phyloP scores from a whole-genome alignment of 1,140 invertebrate genomes.

The Triops longicaudatus region DNA sequence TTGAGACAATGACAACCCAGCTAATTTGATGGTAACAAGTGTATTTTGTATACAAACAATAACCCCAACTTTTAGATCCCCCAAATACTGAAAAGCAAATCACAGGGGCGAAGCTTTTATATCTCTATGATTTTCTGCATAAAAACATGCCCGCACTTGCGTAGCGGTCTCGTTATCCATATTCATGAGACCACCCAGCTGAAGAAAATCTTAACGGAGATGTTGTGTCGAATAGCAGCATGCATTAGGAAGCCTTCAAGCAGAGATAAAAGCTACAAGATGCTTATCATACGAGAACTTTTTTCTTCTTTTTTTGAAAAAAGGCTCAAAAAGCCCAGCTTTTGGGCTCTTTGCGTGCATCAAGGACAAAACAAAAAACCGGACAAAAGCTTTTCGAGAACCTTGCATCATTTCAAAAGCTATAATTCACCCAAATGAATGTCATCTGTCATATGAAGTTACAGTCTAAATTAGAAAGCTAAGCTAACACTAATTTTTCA shows the following conservation, averaged over 20 bases:
- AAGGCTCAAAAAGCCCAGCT: too few relatives aligned
- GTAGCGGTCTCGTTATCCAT: conserved; percentile 15
- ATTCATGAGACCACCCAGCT: neutral
- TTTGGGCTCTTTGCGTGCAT: neutral
- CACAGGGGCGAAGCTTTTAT: neutral
- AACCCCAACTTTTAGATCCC: conserved; percentile 3
- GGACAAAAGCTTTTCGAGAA: neutral
- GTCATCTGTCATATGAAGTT: conserved; percentile 4
- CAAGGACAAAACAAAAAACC: neutral
- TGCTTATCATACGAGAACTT: neutral
- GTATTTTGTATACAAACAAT: conserved; percentile 14
- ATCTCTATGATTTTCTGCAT: neutral
- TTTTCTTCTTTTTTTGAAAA: neutral
- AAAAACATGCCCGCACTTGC: conserved; percentile 16
- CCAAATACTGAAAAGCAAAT: neutral
- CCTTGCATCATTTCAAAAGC: conserved; percentile 3
- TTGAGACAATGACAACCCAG: neutral
- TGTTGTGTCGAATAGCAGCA: conserved; percentile 19
- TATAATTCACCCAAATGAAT: neutral
- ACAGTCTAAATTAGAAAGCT: neutral
- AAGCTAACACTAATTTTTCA: neutral
- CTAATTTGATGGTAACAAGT: conserved; percentile 3
- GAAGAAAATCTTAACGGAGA: conserved; percentile 24
- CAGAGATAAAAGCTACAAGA: conserved; percentile 12
- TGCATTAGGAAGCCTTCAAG: conserved; percentile 9